Percentiles rank a stretch among this genome's conserved stretches.
Conservation (phyloP, 2,797 vertebrate species). For the Sebastes hubbsi region DNA sequence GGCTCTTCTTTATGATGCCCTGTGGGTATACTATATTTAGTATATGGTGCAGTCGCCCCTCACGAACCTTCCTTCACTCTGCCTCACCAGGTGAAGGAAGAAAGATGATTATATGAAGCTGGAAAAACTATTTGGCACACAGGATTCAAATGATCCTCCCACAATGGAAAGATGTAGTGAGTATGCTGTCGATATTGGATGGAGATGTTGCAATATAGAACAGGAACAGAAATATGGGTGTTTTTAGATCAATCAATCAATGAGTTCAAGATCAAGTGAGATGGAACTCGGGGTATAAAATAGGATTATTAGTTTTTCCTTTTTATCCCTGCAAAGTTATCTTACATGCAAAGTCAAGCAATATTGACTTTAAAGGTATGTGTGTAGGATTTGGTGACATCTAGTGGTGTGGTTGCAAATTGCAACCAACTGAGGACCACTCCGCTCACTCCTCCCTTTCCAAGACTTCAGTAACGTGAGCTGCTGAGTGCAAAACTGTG, state of each 20-base stretch:
- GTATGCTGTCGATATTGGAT: background rate
- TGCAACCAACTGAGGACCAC: too few species aligned
- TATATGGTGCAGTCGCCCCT: slow-evolving; percentile 3
- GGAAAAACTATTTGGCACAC: background rate
- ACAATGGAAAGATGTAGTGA: background rate
- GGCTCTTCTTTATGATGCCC: slow-evolving; percentile 11
- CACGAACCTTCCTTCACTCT: background rate
- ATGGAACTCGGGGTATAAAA: background rate
- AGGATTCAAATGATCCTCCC: slow-evolving; percentile 4
- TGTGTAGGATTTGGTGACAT: too few species aligned
- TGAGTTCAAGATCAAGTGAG: background rate
- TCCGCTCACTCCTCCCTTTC: too few species aligned
- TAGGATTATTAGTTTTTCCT: background rate
- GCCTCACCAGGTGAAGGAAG: slow-evolving; percentile 1
- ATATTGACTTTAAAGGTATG: background rate
- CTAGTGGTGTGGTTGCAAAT: too few species aligned
- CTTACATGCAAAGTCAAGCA: background rate
- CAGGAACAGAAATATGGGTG: background rate
- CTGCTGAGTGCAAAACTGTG: too few species aligned
- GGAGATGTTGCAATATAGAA: background rate
- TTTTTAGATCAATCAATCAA: background rate
- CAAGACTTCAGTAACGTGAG: too few species aligned
- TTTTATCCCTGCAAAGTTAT: background rate
- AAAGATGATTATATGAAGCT: background rate
- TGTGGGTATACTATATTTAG: slow-evolving; percentile 7